A percentile compares a stretch with the other conserved stretches of the same genome.
phyloP scores from a whole-genome alignment of 2,797 vertebrate species.

The Gastrophryne carolinensis region DNA sequence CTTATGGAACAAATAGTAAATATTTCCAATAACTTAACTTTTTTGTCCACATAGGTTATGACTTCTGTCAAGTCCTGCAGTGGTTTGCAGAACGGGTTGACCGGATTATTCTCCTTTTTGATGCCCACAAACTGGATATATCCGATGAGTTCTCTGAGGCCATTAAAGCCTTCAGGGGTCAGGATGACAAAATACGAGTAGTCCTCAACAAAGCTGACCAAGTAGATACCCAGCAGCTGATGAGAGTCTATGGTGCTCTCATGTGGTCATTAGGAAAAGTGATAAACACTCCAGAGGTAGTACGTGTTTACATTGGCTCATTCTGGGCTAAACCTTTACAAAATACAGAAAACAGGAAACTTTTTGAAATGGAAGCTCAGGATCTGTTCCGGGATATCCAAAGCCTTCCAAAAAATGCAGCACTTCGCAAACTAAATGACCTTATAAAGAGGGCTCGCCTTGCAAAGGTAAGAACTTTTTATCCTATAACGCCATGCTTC shows the following conservation, averaged over 20 bases:
- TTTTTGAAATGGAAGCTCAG: conserved; percentile 91
- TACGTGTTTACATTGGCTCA: conserved; percentile 91
- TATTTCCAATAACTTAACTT: not conserved
- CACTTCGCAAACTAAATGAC: conserved; percentile 94
- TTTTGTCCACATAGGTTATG: conserved; percentile 77
- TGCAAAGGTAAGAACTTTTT: conserved; percentile 91
- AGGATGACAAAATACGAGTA: conserved; percentile 96
- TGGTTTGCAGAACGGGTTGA: conserved; percentile 95
- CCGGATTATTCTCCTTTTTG: conserved; percentile 94
- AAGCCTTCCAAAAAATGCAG: conserved; percentile 89
- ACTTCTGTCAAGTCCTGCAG: conserved; percentile 92
- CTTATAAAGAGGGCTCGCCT: conserved; percentile 94
- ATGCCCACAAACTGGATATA: conserved; percentile 96
- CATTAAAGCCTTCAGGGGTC: conserved; percentile 89
- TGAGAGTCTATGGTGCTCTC: conserved; percentile 94
- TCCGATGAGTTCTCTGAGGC: conserved; percentile 98
- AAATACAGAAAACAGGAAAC: conserved; percentile 87
- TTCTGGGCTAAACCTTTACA: conserved; percentile 94
- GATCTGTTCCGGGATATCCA: conserved; percentile 95
- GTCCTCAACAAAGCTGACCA: conserved; percentile 97
- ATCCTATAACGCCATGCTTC: too few relatives aligned
- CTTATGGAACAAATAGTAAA: too few relatives aligned
- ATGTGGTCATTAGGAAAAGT: conserved; percentile 99
- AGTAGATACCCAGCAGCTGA: conserved; percentile 95
- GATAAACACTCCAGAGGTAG: conserved; percentile 93